Evolutionary conservation across 1,140 invertebrate genomes (phyloP).

Genomic region (Hydropsyche tenuis): DNA sequence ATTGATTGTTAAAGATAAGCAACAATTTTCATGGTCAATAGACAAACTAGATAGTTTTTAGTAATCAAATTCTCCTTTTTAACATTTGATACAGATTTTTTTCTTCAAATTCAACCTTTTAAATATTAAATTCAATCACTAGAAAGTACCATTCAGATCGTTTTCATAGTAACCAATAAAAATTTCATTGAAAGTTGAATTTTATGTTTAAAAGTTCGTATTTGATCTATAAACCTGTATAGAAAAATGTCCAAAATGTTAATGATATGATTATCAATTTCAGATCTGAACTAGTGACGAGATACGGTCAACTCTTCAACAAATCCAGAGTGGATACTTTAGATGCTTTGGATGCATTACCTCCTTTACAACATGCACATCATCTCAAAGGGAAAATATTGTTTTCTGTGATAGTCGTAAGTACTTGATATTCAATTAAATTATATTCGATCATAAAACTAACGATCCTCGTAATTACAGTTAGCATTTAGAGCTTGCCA

Average conservation of each 20-base stretch:
- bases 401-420: slow-evolving; percentile 93
- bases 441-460: not conserved
- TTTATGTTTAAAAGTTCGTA: too few species aligned
- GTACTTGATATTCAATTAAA: slow-evolving; percentile 56
- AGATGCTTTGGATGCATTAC: slow-evolving; percentile 80
- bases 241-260: too few species aligned
- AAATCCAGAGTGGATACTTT: slow-evolving; percentile 84
- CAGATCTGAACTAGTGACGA: slow-evolving; percentile 73
- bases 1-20: too few species aligned
- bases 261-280: slow-evolving; percentile 35
- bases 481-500: slow-evolving; percentile 70
- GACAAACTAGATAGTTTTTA: not conserved
- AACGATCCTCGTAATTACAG: slow-evolving; percentile 53
- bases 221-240: too few species aligned
- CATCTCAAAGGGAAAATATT: slow-evolving; percentile 93
- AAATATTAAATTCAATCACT: too few species aligned
- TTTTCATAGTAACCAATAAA: too few species aligned
- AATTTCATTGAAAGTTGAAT: too few species aligned
- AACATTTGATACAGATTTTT: slow-evolving; percentile 5
- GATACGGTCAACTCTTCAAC: slow-evolving; percentile 84
- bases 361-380: slow-evolving; percentile 78
- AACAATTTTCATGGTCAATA: too few species aligned
- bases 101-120: too few species aligned
- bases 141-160: too few species aligned
- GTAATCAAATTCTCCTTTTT: slow-evolving; percentile 9